phyloP scores from a whole-genome alignment of 2,888 invertebrate species.

The Acanthosepion pharaonis region DNA sequence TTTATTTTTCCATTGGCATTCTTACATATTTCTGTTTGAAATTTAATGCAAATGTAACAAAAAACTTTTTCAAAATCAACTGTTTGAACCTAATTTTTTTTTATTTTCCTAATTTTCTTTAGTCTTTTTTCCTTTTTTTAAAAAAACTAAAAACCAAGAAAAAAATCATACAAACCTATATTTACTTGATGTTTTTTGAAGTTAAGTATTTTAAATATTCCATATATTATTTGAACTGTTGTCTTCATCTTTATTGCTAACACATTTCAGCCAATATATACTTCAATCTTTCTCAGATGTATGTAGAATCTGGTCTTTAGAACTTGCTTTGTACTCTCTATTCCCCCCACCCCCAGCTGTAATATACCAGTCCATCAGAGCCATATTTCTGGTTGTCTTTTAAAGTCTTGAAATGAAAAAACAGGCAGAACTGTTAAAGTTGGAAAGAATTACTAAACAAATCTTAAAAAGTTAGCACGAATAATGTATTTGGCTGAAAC shows the following conservation, averaged over 20 bases:
- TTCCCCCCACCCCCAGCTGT: no score
- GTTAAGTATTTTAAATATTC: not conserved
- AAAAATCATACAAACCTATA: not conserved
- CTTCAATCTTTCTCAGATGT: not conserved
- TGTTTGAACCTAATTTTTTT: not conserved
- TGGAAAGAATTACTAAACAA: not conserved
- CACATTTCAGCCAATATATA: not conserved
- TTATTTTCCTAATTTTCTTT: not conserved
- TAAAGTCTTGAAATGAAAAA: no score
- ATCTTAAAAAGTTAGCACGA: not conserved
- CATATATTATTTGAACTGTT: constrained; percentile 14
- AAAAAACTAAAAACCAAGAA: not conserved
- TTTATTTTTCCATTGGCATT: not conserved
- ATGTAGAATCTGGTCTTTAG: not conserved
- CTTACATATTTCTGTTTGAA: not conserved
- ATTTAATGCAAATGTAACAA: not conserved
- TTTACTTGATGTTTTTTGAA: not conserved
- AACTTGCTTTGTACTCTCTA: not conserved
- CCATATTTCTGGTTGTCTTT: not conserved
- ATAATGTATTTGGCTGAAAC: not conserved
- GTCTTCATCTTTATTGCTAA: not conserved
- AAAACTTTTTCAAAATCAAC: not conserved
- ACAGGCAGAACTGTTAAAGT: not conserved
- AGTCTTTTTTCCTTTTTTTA: not conserved
- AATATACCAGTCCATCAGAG: not conserved